A percentile compares a stretch with the other conserved stretches of the same genome.
Evolutionary conservation across 2,113 vertebrate species (phyloP).

Genomic region (Phyllopteryx taeniolatus): DNA sequence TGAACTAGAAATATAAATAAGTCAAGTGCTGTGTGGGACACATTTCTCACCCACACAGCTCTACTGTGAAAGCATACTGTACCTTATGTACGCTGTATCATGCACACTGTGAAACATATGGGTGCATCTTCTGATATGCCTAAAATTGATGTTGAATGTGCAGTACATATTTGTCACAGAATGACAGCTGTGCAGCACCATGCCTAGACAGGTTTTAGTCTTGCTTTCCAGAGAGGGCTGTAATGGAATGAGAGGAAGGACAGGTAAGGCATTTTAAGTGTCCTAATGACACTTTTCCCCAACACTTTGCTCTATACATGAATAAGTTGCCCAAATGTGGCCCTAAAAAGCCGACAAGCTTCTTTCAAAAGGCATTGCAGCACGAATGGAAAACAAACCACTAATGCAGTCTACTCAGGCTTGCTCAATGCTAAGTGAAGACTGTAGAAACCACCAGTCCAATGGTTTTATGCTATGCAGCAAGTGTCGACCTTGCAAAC

Average conservation of each 20-base stretch:
- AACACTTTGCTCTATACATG: background rate
- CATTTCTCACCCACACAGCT: constrained; percentile 13
- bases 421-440: constrained; percentile 27
- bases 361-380: constrained; percentile 14
- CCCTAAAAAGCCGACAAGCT: constrained; percentile 8
- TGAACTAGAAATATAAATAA: constrained; percentile 4
- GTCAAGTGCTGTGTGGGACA: constrained; percentile 6
- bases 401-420: constrained; percentile 39
- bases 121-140: background rate
- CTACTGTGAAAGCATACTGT: constrained; percentile 1
- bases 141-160: background rate
- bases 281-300: background rate
- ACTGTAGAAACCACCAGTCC: constrained; percentile 22
- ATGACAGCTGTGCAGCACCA: background rate
- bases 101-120: constrained; percentile 4
- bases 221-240: background rate
- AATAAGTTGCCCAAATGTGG: background rate
- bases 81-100: background rate
- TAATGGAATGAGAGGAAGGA: background rate
- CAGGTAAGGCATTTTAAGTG: background rate
- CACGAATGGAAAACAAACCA: constrained; percentile 26
- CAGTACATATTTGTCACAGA: background rate
- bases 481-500: constrained; percentile 23
- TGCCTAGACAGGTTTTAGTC: background rate
- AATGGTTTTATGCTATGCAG: constrained; percentile 32